Conservation (phyloP, 2,888 invertebrate species). For the Tiphia femorata region DNA sequence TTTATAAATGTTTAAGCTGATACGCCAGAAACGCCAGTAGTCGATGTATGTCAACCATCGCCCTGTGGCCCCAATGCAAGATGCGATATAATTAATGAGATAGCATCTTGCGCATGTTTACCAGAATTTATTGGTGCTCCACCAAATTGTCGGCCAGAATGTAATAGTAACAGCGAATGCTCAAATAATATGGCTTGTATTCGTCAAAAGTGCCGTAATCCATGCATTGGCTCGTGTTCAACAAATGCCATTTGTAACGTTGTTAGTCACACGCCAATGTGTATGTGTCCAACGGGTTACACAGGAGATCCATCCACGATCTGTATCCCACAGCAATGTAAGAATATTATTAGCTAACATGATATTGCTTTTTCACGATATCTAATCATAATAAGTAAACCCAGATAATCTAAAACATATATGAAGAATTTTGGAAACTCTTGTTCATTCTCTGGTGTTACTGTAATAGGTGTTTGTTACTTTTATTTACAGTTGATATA, state of each 20-base stretch:
- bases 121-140: slow-evolving; percentile 78
- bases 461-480: neutral
- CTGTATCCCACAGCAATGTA: slow-evolving; percentile 70
- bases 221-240: slow-evolving; percentile 81
- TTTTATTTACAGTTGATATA: slow-evolving; percentile 27
- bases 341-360: too few species aligned
- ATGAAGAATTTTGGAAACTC: neutral
- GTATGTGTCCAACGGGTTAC: slow-evolving; percentile 72
- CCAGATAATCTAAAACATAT: too few species aligned
- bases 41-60: slow-evolving; percentile 81
- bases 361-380: too few species aligned
- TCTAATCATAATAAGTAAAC: too few species aligned
- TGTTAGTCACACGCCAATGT: slow-evolving; percentile 77
- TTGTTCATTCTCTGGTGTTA: too few species aligned
- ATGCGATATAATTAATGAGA: slow-evolving; percentile 77
- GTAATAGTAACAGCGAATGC: slow-evolving; percentile 83
- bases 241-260: slow-evolving; percentile 77
- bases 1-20: neutral
- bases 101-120: slow-evolving; percentile 82
- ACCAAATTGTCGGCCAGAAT: slow-evolving; percentile 85
- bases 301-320: slow-evolving; percentile 73
- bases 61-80: slow-evolving; percentile 84
- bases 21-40: slow-evolving; percentile 48
- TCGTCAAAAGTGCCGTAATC: slow-evolving; percentile 82
- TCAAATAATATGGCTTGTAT: slow-evolving; percentile 78